Evolutionary conservation across 2,113 vertebrate genomes (phyloP), one percentile per base, ranked within the genome.

Genomic region (Alosa alosa): DNA sequence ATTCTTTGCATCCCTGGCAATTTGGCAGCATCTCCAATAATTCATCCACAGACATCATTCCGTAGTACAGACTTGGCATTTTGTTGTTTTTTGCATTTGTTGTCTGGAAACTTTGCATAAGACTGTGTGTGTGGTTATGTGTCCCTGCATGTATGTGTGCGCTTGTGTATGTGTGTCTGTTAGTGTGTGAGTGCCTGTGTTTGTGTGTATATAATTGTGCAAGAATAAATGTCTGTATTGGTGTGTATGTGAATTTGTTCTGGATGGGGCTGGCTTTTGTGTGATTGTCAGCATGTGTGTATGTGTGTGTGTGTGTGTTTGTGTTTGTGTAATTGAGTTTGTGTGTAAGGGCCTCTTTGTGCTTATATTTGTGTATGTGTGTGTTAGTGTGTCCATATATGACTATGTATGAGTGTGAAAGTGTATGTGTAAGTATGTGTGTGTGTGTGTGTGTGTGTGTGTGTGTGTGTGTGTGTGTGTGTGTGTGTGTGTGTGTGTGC

Each of bases 201-300:
- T 1, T 47, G 57, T 81, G 5, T n/a, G 55, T 72, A 44, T 83
- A 75, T 47, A 47, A 55, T 45, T 44, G 20, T 44, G 83, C 7
- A 3, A 57, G 72, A 52, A 57, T 85, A 75, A 45, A 81, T 44
- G 81, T 31, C 31, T 85, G 85, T 83, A 68, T 83, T 82, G 55
- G 22, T 88, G 50, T 60, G 55, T 60, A 15, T 20, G 15, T 22
- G 55, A 20, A 6, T 60, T 3, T 60, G 55, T 60, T 60, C 17
- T 60, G 55, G 17, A n/a, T 60, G 55, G 2, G 11, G 13, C 41
- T 64, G 22, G 9, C 47, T 49, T 47, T 11, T 20, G 10, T 15
- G 15, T 57, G n/a, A 39, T 15, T 22, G 50, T n/a, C 0, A 2
- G 20, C 1, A 1, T 85, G 68, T 6, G 50, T 86, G 81, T 82